phyloP scores from a whole-genome alignment of 1,140 invertebrate species.

The Phymorhynchus buccinoides region DNA sequence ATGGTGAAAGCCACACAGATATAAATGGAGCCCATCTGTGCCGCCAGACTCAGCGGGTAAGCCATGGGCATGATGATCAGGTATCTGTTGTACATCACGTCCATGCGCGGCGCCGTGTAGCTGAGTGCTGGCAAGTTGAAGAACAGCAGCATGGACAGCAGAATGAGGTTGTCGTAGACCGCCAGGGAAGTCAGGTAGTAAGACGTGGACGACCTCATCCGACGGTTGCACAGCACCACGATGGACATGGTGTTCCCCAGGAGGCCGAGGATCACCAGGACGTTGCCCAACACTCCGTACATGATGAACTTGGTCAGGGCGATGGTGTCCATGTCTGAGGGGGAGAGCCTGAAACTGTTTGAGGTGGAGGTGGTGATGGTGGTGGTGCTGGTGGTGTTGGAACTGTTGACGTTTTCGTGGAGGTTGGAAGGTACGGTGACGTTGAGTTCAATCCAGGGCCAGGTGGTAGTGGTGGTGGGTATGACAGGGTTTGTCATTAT shows the following conservation, averaged over 20 bases:
- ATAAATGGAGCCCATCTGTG: constrained; percentile 90
- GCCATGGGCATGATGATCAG: constrained; percentile 72
- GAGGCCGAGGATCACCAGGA: constrained; percentile 77
- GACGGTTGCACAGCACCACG: constrained; percentile 65
- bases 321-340: not conserved
- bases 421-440: not conserved
- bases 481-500: too few relatives aligned
- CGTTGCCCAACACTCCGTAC: constrained; percentile 78
- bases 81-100: constrained; percentile 80
- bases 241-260: constrained; percentile 70
- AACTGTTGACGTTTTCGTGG: not conserved
- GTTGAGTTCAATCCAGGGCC: not conserved
- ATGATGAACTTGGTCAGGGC: constrained; percentile 61
- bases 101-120: constrained; percentile 82
- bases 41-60: constrained; percentile 79
- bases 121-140: constrained; percentile 82
- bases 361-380: not conserved
- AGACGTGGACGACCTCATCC: constrained; percentile 70
- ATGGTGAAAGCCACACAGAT: constrained; percentile 85
- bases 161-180: constrained; percentile 66
- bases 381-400: not conserved
- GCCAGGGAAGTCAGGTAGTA: constrained; percentile 70
- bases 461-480: not conserved
- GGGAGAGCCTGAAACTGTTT: not conserved
- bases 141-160: constrained; percentile 83